phyloP scores from a whole-genome alignment of 2,113 vertebrate species.

The Neodon shergylaensis region DNA sequence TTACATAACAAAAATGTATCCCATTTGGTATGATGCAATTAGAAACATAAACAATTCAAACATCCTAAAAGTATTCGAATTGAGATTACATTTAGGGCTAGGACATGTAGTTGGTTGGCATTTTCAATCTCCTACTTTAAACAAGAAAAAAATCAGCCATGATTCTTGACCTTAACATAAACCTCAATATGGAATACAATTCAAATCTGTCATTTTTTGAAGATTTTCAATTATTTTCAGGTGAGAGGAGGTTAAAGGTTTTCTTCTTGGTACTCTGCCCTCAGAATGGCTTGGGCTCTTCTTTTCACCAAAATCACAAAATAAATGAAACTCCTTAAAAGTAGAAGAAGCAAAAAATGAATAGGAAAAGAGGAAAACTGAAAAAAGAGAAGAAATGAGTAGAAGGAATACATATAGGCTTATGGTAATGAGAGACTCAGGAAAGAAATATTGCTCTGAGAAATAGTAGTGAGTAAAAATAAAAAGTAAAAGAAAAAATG shows the following conservation, averaged over 20 bases:
- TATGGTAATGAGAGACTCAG: background rate
- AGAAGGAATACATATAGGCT: too few relatives aligned
- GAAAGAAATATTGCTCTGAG: fast-evolving
- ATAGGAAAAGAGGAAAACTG: background rate
- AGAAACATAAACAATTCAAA: background rate
- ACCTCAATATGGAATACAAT: conserved; percentile 78
- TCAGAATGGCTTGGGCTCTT: conserved; percentile 60
- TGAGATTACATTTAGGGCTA: conserved; percentile 1
- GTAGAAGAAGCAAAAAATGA: background rate
- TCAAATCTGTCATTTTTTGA: conserved; percentile 82
- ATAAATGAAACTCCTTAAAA: conserved; percentile 29
- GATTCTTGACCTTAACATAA: conserved; percentile 78
- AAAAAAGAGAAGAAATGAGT: background rate
- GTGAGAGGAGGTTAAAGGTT: conserved; percentile 76
- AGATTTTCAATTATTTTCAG: conserved; percentile 81
- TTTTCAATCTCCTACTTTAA: conserved; percentile 69
- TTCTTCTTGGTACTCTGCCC: conserved; percentile 39
- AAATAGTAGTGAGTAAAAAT: background rate
- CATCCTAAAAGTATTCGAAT: background rate
- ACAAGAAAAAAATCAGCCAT: conserved; percentile 62
- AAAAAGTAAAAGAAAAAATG: background rate
- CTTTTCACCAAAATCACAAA: background rate
- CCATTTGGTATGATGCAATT: conserved; percentile 39
- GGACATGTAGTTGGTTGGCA: conserved; percentile 51
- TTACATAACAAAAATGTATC: conserved; percentile 1